Evolutionary conservation across 2,888 invertebrate species (phyloP).

Genomic region (Nipponacmea schrenckii): DNA sequence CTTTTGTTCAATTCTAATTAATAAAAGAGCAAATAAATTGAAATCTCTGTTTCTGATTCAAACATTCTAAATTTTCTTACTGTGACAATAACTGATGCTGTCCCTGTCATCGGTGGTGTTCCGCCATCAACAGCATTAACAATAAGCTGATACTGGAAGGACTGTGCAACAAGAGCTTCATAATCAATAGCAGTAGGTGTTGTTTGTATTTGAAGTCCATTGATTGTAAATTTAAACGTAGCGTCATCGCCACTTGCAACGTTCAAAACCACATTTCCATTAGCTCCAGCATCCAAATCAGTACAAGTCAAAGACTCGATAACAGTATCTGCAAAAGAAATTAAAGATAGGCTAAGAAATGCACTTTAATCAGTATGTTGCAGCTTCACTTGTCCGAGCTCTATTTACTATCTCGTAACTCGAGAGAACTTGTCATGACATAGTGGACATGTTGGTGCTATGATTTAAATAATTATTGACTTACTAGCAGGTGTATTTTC

Average conservation of each 20-base stretch:
- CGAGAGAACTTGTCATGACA: too few relatives aligned
- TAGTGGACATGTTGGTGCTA: too few relatives aligned
- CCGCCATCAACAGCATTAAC: slow-evolving; percentile 43
- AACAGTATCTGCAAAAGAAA: slow-evolving; percentile 24
- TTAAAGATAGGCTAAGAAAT: background rate
- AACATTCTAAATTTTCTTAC: slow-evolving; percentile 26
- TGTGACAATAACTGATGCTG: slow-evolving; percentile 41
- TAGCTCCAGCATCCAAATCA: slow-evolving; percentile 42
- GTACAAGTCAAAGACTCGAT: slow-evolving; percentile 40
- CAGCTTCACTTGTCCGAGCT: too few relatives aligned
- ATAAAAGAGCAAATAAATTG: too few relatives aligned
- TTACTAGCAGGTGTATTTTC: slow-evolving; percentile 25
- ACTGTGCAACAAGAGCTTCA: slow-evolving; percentile 31
- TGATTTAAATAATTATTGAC: background rate
- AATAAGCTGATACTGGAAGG: slow-evolving; percentile 38
- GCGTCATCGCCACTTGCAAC: slow-evolving; percentile 39
- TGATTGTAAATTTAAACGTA: slow-evolving; percentile 33
- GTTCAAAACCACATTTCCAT: slow-evolving; percentile 26
- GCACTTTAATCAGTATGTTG: too few relatives aligned
- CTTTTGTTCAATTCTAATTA: too few relatives aligned
- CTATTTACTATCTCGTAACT: too few relatives aligned
- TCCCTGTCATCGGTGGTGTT: slow-evolving; percentile 26
- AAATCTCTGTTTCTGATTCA: too few relatives aligned
- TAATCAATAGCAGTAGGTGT: slow-evolving; percentile 41
- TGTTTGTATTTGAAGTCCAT: slow-evolving; percentile 31